Evolutionary conservation across 2,113 vertebrate species (phyloP).

Genomic region (Callaeas wilsoni): DNA sequence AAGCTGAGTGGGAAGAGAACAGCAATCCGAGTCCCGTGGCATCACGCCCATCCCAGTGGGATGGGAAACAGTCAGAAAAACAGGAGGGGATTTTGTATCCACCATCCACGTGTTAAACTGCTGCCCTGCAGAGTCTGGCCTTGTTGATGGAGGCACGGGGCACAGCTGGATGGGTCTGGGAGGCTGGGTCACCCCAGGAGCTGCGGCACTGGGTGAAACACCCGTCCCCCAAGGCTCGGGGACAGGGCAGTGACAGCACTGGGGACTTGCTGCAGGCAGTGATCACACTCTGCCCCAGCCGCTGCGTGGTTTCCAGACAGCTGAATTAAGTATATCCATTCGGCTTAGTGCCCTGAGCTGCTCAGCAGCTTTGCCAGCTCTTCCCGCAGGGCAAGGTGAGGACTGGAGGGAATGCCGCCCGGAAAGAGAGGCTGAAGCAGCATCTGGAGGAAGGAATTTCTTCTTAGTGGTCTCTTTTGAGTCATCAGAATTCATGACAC

Average conservation of each 20-base stretch:
- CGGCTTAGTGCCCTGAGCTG: background rate
- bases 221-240: fast-evolving
- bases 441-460: background rate
- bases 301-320: background rate
- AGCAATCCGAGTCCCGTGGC: fast-evolving
- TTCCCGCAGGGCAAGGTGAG: background rate
- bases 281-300: background rate
- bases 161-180: background rate
- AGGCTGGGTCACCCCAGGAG: background rate
- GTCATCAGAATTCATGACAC: background rate
- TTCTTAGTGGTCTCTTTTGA: background rate
- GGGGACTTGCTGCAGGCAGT: background rate
- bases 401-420: fast-evolving
- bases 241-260: background rate
- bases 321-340: background rate
- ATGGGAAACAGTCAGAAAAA: background rate
- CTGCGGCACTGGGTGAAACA: background rate
- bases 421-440: background rate
- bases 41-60: fast-evolving
- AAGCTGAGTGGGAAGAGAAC: background rate
- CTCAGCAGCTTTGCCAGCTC: background rate
- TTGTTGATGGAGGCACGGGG: fast-evolving
- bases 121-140: background rate
- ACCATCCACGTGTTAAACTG: fast-evolving
- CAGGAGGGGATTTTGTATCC: background rate